Evolutionary conservation across 2,888 invertebrate species (phyloP), one percentile per base, ranked within the genome.

Genomic region (Stenodema calcarata): DNA sequence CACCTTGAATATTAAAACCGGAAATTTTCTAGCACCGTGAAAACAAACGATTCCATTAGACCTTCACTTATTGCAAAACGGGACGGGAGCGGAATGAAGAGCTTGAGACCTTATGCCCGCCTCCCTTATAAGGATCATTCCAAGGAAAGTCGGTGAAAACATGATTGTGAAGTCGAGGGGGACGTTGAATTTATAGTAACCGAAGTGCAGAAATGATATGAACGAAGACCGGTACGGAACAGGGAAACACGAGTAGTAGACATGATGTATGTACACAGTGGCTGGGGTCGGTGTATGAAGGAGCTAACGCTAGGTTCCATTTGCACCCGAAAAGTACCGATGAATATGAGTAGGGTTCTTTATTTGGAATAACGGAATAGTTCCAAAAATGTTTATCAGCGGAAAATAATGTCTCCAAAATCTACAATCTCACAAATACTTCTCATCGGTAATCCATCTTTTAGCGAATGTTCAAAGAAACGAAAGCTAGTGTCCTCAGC

Each of bases 1-100:
- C 73, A 28, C 41, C 73, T 18, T 73, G 73, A 73, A 73, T 73
- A 73, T 41, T 73, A 35, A 73, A 73, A 73, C 73, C 73, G 73
- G 73, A 73, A 73, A 73, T 73, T 73, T 73, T 73, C n/a, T 41
- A 16, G 28, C 35, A 73, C 35, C 11, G 41, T 30, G 73, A 73
- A 73, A 73, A 73, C 73, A 73, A 73, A 73, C 73, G 73, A 73
- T 73, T 73, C 18, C 73, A 73, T 73, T 73, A 73, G 73, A 30
- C 35, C 30, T 73, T 73, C 41, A 18, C 73, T 41, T 62, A 62
- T 62, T 62, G 62, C 62, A 62, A 62, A 62, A 62, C 62, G 62
- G 62, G 23, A 62, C 62, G 62, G 62, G 9, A 23, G 62, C 30
- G 73, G 41, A 73, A 35, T 73, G 73, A 73, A 73, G 73, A 41